phyloP scores from a whole-genome alignment of 2,797 vertebrate genomes.

The Darevskia mixta region DNA sequence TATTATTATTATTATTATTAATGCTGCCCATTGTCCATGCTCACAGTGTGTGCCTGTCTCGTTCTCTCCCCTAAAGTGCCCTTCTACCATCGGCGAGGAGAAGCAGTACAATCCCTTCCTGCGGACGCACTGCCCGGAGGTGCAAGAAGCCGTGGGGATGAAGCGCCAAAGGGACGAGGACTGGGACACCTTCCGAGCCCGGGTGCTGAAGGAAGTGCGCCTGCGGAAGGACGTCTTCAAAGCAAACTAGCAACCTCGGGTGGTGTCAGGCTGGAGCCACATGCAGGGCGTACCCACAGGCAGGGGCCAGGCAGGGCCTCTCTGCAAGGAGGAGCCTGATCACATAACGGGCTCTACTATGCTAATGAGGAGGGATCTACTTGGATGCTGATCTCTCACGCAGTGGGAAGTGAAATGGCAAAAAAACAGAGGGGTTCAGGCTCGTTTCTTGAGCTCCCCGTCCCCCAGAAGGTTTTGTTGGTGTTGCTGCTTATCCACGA shows the following conservation, averaged over 20 bases:
- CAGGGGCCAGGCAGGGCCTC: not conserved
- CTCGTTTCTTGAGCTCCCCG: not conserved
- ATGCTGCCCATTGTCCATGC: no score
- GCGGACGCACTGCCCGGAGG: constrained; percentile 81
- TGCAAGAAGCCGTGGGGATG: constrained; percentile 84
- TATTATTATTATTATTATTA: no score
- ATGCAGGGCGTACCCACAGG: not conserved
- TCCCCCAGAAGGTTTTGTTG: not conserved
- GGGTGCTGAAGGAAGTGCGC: constrained; percentile 85
- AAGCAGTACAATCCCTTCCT: constrained; percentile 89
- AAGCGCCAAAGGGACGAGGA: constrained; percentile 84
- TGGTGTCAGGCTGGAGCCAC: not conserved
- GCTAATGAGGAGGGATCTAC: not conserved
- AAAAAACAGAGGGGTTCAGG: not conserved
- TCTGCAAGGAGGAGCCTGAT: not conserved
- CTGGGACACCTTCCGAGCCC: constrained; percentile 84
- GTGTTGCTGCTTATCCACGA: not conserved
- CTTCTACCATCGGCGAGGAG: constrained; percentile 87
- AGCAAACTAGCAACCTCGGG: constrained; percentile 72
- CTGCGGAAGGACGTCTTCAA: constrained; percentile 85
- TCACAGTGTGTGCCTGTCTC: not conserved
- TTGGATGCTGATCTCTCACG: constrained; percentile 1
- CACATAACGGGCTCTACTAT: not conserved
- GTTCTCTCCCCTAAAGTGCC: constrained; percentile 75
- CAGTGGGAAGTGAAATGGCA: not conserved